Base-by-base conservation (phyloP, 1,140 invertebrate genomes). In the Laupala kohalensis region DNA sequence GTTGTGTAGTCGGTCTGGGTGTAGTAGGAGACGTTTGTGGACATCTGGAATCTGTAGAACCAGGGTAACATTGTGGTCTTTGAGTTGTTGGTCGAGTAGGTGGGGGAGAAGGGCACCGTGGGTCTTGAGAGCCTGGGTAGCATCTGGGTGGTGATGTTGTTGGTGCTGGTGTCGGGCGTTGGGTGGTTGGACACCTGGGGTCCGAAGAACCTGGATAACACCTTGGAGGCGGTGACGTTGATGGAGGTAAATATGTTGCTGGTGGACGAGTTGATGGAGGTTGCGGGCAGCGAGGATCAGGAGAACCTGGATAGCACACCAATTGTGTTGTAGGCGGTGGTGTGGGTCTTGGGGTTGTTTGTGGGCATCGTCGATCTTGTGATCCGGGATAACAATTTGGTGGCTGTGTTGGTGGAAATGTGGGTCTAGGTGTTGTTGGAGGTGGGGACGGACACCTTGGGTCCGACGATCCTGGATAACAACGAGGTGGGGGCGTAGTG, bases 391-490 rank as follows among this genome's bases (percentile, higher is more conserved):
- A 75, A 64, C 74, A 76, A 37, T 73, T 67, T 15, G 72, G 69
- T 64, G 73, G 73, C 19, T 29, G 69, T 37, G 76, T 71, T 4
- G 71, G 78, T 70, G 78, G 77, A 71, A 74, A 77, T 19, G 75
- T 76, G 6, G 29, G 70, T 0, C 77, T 77, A 63, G 5, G 27
- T 24, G 69, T 67, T 69, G 73, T 30, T 19, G 73, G 72, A n/a
- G 73, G 26, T 0, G 76, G 75, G 3, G 76, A 79, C n/a, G 77
- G 78, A 73, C 79, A 80, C 68, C 80, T 75, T 24, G 77, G 76
- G 74, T 79, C 79, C 13, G 75, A 76, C 25, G 77, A 77, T 64
- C 81, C 79, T 71, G 78, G 78, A 72, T 75, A 77, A 69, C 80
- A 78, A 72, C n/a, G 73, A 69, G 37, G 68, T 53, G 12, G 75